A percentile compares a stretch with the other conserved stretches of the same genome.
Conservation (phyloP, 2,797 vertebrate species). For the Danio choprae region DNA sequence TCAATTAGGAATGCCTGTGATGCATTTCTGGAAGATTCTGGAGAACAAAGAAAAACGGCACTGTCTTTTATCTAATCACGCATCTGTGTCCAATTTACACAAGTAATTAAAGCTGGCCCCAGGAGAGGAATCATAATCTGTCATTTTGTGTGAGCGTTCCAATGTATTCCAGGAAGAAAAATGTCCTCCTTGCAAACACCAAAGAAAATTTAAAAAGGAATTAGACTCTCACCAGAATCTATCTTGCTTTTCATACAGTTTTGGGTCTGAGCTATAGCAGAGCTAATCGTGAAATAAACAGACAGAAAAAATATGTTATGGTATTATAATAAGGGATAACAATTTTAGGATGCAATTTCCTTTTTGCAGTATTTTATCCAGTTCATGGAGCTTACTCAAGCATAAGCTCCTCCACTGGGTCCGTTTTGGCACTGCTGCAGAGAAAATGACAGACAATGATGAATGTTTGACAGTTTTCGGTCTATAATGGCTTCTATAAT, state of each 20-base stretch:
- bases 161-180: slow-evolving; percentile 40
- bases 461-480: neutral
- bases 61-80: slow-evolving; percentile 25
- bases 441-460: slow-evolving; percentile 17
- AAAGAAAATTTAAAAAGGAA: too few species aligned
- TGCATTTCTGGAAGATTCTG: slow-evolving; percentile 22
- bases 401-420: neutral
- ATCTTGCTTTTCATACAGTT: neutral
- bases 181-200: neutral
- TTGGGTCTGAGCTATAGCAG: neutral
- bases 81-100: slow-evolving; percentile 47
- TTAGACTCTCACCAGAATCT: neutral
- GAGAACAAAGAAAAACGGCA: slow-evolving; percentile 36
- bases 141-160: slow-evolving; percentile 48
- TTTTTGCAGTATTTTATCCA: neutral
- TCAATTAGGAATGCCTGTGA: neutral
- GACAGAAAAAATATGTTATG: neutral
- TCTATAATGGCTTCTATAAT: neutral
- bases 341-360: neutral
- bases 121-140: slow-evolving; percentile 55
- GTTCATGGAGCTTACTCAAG: slow-evolving; percentile 16
- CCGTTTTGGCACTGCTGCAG: slow-evolving; percentile 17
- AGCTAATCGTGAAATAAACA: neutral
- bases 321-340: neutral
- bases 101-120: slow-evolving; percentile 52